Evolutionary conservation across 1,140 invertebrate species (phyloP).

Genomic region (Teleopsis dalmanni): DNA sequence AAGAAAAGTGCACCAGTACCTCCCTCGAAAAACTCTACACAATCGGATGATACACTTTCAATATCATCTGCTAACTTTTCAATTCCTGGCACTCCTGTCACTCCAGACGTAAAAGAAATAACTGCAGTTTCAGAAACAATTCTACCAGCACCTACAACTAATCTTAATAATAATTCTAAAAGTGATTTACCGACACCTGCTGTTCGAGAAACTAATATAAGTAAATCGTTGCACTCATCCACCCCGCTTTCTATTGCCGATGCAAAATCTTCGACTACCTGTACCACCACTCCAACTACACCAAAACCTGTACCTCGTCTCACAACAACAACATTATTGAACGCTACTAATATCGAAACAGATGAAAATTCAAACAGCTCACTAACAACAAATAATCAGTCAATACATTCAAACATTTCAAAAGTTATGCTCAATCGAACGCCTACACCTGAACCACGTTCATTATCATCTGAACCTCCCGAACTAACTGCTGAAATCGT

Average conservation of each 20-base stretch:
- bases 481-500: neutral
- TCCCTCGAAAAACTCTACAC: slow-evolving; percentile 13
- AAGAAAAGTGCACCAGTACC: slow-evolving; percentile 31
- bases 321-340: slow-evolving; percentile 17
- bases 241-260: slow-evolving; percentile 1
- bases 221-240: neutral
- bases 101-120: no score
- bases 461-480: slow-evolving; percentile 16
- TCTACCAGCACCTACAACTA: neutral
- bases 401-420: slow-evolving; percentile 30
- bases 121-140: neutral
- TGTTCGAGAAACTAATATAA: neutral
- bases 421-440: slow-evolving; percentile 36
- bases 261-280: neutral
- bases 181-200: neutral
- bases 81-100: neutral
- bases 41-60: slow-evolving; percentile 24
- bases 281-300: neutral
- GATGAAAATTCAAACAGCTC: neutral
- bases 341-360: neutral
- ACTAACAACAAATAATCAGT: neutral
- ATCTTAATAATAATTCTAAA: neutral
- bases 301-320: slow-evolving; percentile 31
- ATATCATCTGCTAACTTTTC: slow-evolving; percentile 11
- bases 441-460: slow-evolving; percentile 37